Base-by-base conservation (phyloP, 2,797 vertebrate species). In the Sebastes minor region DNA sequence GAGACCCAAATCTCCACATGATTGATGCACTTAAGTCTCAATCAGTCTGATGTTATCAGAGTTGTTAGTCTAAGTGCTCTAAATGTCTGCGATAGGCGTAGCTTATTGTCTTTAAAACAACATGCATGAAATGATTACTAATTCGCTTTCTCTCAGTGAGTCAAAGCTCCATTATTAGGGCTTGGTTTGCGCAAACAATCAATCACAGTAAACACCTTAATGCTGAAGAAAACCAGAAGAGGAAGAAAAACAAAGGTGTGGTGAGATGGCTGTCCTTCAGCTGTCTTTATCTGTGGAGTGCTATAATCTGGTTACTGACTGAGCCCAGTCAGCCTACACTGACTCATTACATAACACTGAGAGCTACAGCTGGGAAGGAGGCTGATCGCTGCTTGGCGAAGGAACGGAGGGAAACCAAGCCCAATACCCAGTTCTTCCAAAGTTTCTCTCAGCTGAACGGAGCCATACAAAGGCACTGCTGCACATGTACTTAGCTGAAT, bases 281-380 rank as follows among this genome's bases (percentile, higher is more conserved):
- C 88, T 49, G 87, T 76, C 81, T 86, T 85, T 85, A 87, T 90
- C 82, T 85, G 80, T 32, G 27, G 62, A 80, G 84, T 63, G 83
- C 79, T 64, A 82, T 90, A 92, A 92, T 93, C 90, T 92, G 91
- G 89, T 91, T 92, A 92, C 77, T 64, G 85, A 78, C 86, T 76
- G 89, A 92, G 83, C 81, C 77, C 87, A 77, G 86, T 46, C 90
- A 82, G 88, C 86, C 88, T 67, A 86, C 91, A 82, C 83, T 55
- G 71, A 84, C 78, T 87, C 84, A 76, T 94, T 93, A 91, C 80
- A 86, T 93, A 93, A 93, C 80, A 76, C 13, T 22, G 56, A 78
- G 69, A 82, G 86, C 84, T 89, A 57, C 80, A 79, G 88, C 85
- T 86, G 83, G 71, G 76, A 68, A 81, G 75, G 76, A 88, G 83